Base-by-base conservation (phyloP, 2,888 invertebrate species). In the Liopterus haemorrhoidalis region DNA sequence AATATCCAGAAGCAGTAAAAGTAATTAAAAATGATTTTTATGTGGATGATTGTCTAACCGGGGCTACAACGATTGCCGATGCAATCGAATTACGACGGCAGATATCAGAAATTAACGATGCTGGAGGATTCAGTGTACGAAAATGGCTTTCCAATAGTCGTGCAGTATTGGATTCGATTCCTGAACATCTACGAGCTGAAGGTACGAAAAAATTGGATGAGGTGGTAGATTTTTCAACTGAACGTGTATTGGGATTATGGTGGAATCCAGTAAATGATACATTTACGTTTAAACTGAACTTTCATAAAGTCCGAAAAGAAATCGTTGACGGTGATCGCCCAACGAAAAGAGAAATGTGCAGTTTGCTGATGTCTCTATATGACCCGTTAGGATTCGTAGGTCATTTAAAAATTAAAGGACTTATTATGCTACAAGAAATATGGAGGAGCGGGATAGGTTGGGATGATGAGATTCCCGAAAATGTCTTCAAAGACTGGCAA, bases 81-180 rank as follows among this genome's bases (percentile, higher is more conserved):
- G n/a, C n/a, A n/a, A n/a, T n/a, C n/a, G n/a, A n/a, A n/a, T n/a
- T n/a, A n/a, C n/a, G n/a, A n/a, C n/a, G n/a, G n/a, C n/a, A n/a
- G n/a, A n/a, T n/a, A n/a, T n/a, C n/a, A n/a, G n/a, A n/a, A n/a
- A n/a, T n/a, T n/a, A n/a, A n/a, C n/a, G n/a, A n/a, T n/a, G n/a
- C n/a, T n/a, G n/a, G n/a, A n/a, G 48, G 25, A 6, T 54, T 19
- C 41, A 48, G 31, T 49, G 53, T 40, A n/a, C 16, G 48, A 30
- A 52, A 50, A 31, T 60, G 57, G 57, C 42, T 53, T 9, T 57
- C 58, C 1, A 60, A 59, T 22, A 38, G 46, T 3, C 35, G 20
- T 19, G 11, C 18, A 9, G 33, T 33, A 15, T 20, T 33, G 9
- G 19, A 20, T 15, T 8, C 18, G 11, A 18, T 33, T 19, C 19